Evolutionary conservation across 2,888 invertebrate genomes (phyloP).

Genomic region (Apotomis betuletana): DNA sequence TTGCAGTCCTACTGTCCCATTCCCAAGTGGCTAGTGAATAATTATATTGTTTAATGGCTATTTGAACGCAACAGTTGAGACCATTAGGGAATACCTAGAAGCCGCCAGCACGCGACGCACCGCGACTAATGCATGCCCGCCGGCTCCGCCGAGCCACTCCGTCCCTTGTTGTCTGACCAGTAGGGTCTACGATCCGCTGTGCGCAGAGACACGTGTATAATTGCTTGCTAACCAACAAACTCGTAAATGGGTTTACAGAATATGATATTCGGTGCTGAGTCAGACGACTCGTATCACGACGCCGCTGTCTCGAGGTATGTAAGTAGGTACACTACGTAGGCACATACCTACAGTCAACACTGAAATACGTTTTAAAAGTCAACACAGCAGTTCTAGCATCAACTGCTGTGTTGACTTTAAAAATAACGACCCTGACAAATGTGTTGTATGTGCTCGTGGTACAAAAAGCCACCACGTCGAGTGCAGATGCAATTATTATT

Average conservation of each 20-base stretch:
- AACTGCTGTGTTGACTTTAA: too few relatives aligned
- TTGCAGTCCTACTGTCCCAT: slow-evolving; percentile 47
- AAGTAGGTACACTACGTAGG: too few relatives aligned
- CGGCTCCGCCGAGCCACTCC: not conserved
- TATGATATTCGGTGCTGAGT: slow-evolving; percentile 19
- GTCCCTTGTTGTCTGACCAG: not conserved
- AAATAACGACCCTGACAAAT: too few relatives aligned
- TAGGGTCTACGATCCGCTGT: not conserved
- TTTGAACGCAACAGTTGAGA: slow-evolving; percentile 49
- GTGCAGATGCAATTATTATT: too few relatives aligned
- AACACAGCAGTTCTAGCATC: not conserved
- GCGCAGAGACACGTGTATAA: not conserved
- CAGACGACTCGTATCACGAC: slow-evolving; percentile 3
- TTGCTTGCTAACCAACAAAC: slow-evolving; percentile 21
- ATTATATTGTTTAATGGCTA: slow-evolving; percentile 63
- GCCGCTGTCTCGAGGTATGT: not conserved
- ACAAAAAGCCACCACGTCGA: too few relatives aligned
- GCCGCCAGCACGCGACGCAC: slow-evolving; percentile 46
- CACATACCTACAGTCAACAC: not conserved
- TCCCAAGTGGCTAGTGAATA: slow-evolving; percentile 58
- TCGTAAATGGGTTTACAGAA: slow-evolving; percentile 20
- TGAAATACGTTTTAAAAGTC: not conserved
- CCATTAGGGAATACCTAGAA: slow-evolving; percentile 51
- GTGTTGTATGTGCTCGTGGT: too few relatives aligned
- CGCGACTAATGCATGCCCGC: slow-evolving; percentile 16